A percentile compares a stretch with the other conserved stretches of the same genome.
Evolutionary conservation across 2,888 invertebrate genomes (phyloP).

Genomic region (Melipona bicolor): DNA sequence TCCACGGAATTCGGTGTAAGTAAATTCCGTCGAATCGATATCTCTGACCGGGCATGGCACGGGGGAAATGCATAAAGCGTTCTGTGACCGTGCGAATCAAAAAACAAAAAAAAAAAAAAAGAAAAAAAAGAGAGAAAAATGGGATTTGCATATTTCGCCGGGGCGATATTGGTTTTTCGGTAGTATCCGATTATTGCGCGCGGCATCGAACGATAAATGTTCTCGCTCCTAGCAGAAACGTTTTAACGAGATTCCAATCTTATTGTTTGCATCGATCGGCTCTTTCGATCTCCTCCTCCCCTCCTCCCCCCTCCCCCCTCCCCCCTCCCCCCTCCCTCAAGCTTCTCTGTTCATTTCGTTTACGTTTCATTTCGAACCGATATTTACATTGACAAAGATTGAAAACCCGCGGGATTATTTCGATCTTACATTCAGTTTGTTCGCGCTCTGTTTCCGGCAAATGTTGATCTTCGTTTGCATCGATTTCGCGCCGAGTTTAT

Average conservation of each 20-base stretch:
- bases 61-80: constrained; percentile 5
- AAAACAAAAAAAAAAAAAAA: constrained; percentile 7
- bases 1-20: constrained; percentile 40
- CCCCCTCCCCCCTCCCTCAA: background rate
- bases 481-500: background rate
- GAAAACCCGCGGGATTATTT: background rate
- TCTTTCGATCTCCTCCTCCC: background rate
- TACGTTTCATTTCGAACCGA: background rate
- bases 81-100: constrained; percentile 23
- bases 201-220: constrained; percentile 18
- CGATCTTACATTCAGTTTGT: background rate
- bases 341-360: background rate
- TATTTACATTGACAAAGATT: background rate
- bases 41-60: background rate
- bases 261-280: constrained; percentile 10
- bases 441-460: no score
- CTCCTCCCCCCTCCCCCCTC: background rate
- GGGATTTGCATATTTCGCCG: constrained; percentile 45
- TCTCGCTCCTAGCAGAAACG: background rate
- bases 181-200: constrained; percentile 36
- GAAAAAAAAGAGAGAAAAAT: constrained; percentile 4
- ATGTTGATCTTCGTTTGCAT: background rate
- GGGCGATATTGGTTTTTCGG: constrained; percentile 28
- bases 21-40: constrained; percentile 50
- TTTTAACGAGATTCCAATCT: constrained; percentile 16